Percentiles rank a stretch among this genome's conserved stretches.
phyloP scores from a whole-genome alignment of 2,797 vertebrate genomes.

The Cryptoblepharus egeriae region DNA sequence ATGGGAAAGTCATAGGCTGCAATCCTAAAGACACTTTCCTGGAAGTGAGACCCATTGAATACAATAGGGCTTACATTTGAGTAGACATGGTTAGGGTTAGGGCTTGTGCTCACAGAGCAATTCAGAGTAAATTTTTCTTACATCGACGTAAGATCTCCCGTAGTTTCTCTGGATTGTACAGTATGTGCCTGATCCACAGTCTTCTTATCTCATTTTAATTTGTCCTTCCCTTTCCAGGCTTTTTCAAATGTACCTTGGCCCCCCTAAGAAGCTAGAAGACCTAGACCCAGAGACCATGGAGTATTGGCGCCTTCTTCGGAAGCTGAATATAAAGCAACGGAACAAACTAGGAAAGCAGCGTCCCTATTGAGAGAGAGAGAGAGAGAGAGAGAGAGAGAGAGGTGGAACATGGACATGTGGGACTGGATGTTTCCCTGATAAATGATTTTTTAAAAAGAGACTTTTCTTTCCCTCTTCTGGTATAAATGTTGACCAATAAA shows the following conservation, averaged over 20 bases:
- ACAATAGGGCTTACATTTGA: too few species aligned
- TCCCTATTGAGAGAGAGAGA: constrained; percentile 78
- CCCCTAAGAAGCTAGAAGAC: constrained; percentile 81
- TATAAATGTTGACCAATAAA: constrained; percentile 57
- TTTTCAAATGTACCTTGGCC: constrained; percentile 85
- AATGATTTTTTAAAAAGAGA: neutral
- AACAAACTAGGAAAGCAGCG: constrained; percentile 85
- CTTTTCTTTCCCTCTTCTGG: neutral
- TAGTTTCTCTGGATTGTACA: too few species aligned
- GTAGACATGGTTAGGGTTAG: too few species aligned
- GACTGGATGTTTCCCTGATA: neutral
- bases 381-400: constrained; percentile 29
- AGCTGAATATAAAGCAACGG: constrained; percentile 86
- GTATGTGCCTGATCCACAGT: neutral
- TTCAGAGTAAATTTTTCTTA: too few species aligned
- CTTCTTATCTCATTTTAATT: neutral
- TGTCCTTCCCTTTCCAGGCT: constrained; percentile 78
- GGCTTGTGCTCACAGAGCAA: too few species aligned
- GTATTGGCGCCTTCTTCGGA: constrained; percentile 90
- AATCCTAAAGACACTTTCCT: too few species aligned
- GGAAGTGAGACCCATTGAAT: too few species aligned
- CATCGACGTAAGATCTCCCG: too few species aligned
- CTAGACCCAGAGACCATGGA: constrained; percentile 78
- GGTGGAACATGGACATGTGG: too few species aligned
- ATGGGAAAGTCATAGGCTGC: too few species aligned